Percentiles rank a stretch among this genome's conserved stretches.
Evolutionary conservation across 2,113 vertebrate species (phyloP).

Genomic region (Dasyornis broadbenti): DNA sequence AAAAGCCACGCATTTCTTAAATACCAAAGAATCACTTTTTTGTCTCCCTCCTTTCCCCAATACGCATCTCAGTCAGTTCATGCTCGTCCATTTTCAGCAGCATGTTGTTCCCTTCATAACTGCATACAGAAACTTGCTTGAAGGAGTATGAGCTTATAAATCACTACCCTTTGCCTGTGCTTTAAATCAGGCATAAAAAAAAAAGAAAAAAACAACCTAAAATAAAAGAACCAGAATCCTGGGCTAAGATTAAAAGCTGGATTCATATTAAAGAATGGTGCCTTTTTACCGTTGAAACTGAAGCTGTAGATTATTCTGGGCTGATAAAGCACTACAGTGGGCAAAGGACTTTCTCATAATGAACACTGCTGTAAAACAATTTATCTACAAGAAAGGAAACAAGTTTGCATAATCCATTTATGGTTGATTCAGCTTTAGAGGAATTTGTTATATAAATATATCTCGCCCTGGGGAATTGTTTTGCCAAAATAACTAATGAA

Average conservation of each 20-base stretch:
- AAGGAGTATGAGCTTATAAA: not conserved
- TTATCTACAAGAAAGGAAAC: slow-evolving; percentile 52
- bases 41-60: not conserved
- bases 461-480: slow-evolving; percentile 21
- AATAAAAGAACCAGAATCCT: not conserved
- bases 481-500: slow-evolving; percentile 58
- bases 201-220: too few relatives aligned
- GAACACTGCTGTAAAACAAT: slow-evolving; percentile 56
- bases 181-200: not conserved
- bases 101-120: not conserved
- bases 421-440: slow-evolving; percentile 41
- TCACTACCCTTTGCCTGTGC: not conserved
- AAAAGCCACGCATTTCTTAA: not conserved
- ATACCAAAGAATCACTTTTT: not conserved
- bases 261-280: slow-evolving; percentile 39
- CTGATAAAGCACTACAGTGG: slow-evolving; percentile 38
- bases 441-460: slow-evolving; percentile 54
- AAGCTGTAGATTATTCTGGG: slow-evolving; percentile 39
- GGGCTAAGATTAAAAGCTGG: slow-evolving; percentile 29
- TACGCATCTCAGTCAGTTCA: not conserved
- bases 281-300: slow-evolving; percentile 18
- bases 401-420: slow-evolving; percentile 52
- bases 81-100: not conserved
- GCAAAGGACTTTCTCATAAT: slow-evolving; percentile 37
- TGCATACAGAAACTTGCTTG: not conserved